A percentile compares a stretch with the other conserved stretches of the same genome.
Conservation (phyloP, 2,888 invertebrate genomes). For the Andrena minutula region DNA sequence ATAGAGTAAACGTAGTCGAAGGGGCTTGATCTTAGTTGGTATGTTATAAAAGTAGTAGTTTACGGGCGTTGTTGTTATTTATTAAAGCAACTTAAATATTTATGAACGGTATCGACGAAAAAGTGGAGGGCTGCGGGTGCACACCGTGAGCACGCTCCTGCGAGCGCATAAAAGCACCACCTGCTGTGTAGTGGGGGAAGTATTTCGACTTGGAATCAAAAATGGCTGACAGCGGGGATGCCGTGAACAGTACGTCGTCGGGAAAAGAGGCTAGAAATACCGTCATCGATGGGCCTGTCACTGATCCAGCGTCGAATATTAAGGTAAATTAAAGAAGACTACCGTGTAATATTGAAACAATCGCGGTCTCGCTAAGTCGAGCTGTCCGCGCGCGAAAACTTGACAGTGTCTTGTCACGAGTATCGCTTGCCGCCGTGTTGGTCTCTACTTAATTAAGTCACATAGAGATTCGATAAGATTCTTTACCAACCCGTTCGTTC, state of each 20-base stretch:
- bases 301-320: conserved; percentile 90
- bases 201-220: conserved; percentile 72
- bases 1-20: not conserved
- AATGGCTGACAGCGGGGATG: conserved; percentile 83
- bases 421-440: conserved; percentile 63
- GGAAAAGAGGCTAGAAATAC: conserved; percentile 82
- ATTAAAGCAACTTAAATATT: conserved; percentile 47
- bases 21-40: not conserved
- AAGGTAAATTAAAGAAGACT: conserved; percentile 84
- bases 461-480: not conserved
- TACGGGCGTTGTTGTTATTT: not conserved
- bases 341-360: not conserved
- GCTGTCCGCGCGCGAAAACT: conserved; percentile 22
- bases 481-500: not conserved
- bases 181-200: conserved; percentile 39
- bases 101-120: conserved; percentile 35
- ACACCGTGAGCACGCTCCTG: conserved; percentile 41
- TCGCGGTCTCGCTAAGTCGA: not conserved
- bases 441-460: conserved; percentile 44
- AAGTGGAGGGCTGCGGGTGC: not conserved
- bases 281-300: conserved; percentile 91
- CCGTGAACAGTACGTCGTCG: conserved; percentile 76
- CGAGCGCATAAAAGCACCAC: conserved; percentile 46
- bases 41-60: not conserved
- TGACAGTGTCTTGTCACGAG: conserved; percentile 35